Percentiles rank a stretch among this genome's conserved stretches.
Evolutionary conservation across 2,888 invertebrate species (phyloP).

Genomic region (Torymus auratus): DNA sequence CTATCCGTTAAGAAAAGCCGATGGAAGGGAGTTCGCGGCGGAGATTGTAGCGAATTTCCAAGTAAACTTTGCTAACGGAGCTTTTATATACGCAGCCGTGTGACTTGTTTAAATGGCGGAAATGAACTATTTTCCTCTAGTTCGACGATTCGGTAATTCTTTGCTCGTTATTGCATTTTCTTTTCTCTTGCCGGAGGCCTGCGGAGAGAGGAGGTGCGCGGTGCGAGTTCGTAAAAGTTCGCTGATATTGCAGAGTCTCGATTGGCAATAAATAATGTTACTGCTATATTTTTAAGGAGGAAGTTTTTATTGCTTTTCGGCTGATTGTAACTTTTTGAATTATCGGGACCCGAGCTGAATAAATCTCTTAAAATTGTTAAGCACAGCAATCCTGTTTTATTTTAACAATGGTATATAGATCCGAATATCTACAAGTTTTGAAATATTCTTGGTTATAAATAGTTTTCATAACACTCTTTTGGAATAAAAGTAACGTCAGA

Average conservation of each 20-base stretch:
- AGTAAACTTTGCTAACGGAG: not conserved
- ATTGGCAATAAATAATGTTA: constrained; percentile 37
- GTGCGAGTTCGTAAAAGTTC: constrained; percentile 15
- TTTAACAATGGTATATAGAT: too few relatives aligned
- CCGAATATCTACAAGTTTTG: too few relatives aligned
- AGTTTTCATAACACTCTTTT: too few relatives aligned
- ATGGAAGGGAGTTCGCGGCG: not conserved
- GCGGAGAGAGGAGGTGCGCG: not conserved
- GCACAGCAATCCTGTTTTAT: too few relatives aligned
- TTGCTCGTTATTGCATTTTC: constrained; percentile 44
- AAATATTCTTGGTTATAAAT: too few relatives aligned
- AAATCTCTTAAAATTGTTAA: constrained; percentile 6
- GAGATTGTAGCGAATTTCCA: constrained; percentile 45
- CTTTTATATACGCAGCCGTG: constrained; percentile 9
- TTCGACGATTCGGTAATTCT: not conserved
- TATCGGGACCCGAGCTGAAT: not conserved
- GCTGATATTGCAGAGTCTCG: constrained; percentile 24
- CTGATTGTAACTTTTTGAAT: not conserved
- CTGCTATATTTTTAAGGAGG: constrained; percentile 18
- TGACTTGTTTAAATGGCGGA: constrained; percentile 43
- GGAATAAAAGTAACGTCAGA: too few relatives aligned
- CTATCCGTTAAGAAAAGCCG: constrained; percentile 46
- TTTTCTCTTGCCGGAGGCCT: not conserved
- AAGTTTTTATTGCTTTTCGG: constrained; percentile 39
- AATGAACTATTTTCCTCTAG: constrained; percentile 29